A percentile compares a stretch with the other conserved stretches of the same genome.
phyloP scores from a whole-genome alignment of 2,797 vertebrate genomes.

The Balearica regulorum region DNA sequence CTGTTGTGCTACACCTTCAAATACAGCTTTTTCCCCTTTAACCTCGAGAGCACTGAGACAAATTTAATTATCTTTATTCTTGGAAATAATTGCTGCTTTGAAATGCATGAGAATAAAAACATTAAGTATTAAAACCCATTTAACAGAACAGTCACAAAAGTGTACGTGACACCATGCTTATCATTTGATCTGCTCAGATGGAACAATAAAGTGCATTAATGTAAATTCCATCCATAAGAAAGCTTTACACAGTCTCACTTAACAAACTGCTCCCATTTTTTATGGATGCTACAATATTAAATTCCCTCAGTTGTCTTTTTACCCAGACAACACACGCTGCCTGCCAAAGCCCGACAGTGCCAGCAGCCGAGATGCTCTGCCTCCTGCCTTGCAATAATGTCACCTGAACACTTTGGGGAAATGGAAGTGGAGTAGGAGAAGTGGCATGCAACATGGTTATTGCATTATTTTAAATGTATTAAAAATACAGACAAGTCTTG shows the following conservation, averaged over 20 bases:
- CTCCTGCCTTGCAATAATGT: neutral
- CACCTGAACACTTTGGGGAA: neutral
- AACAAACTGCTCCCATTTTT: slow-evolving; percentile 5
- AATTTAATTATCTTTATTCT: neutral
- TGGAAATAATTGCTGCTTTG: neutral
- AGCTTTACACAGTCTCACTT: neutral
- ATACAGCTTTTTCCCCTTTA: neutral
- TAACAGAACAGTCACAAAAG: neutral
- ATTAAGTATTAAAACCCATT: neutral
- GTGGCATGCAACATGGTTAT: neutral
- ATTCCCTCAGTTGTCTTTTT: neutral
- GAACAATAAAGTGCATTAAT: slow-evolving; percentile 1
- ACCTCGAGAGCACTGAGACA: neutral
- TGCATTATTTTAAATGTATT: neutral
- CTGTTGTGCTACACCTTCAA: neutral
- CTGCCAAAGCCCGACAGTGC: neutral
- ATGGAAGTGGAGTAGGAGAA: neutral
- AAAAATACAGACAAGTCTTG: neutral
- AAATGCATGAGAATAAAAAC: neutral
- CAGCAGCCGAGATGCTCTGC: neutral
- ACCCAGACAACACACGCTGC: neutral
- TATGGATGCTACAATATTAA: neutral
- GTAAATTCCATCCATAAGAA: slow-evolving; percentile 18
- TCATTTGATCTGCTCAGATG: neutral
- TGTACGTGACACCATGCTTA: neutral